Base-by-base conservation (phyloP, 2,113 vertebrate genomes). In the Halichoeres trimaculatus region DNA sequence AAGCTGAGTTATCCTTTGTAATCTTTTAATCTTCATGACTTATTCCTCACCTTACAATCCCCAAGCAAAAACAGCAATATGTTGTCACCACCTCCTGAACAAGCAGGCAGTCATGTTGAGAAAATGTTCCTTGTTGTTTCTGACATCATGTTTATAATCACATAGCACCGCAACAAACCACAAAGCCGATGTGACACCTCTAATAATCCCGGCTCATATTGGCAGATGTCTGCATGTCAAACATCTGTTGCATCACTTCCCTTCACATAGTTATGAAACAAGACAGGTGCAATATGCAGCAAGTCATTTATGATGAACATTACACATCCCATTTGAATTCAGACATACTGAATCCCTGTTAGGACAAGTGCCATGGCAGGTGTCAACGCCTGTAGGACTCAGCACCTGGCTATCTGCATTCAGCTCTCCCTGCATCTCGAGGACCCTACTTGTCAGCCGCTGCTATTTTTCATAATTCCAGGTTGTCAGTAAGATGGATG, bases 401-500 rank as follows among this genome's bases (percentile, higher is more conserved):
- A 64, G 76, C 52, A 24, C 5, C 0, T 23, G 74, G 63, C 67
- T 70, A 83, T 70, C 77, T 85, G 57, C 78, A 70, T 80, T 74
- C 22, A 1, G 19, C 54, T 74, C 62, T 74, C 50, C 38, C 70
- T 52, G 66, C 75, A 70, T 78, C 30, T 72, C 16, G 41, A 72
- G 43, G 78, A 78, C 74, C 74, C 78, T 70, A 34, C 67, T 63
- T 62, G 65, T 77, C 78, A 79, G 67, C 75, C 63, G 76, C 41
- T 79, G 72, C 76, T 77, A 88, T 90, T 89, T 88, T 87, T 87
- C 73, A 83, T 85, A 81, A 85, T 89, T 85, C 73, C 63, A 78
- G 74, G 70, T 84, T 90, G 89, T 89, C 89, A 90, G 59, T 59
- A 88, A 89, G 87, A 90, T 79, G 80, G 77, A 91, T 92, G 72